These are phyloP conservation scores for Agonum fuliginosum DNA, from an alignment of 2,888 invertebrate species.

Conservation along the genomic window DNA sequence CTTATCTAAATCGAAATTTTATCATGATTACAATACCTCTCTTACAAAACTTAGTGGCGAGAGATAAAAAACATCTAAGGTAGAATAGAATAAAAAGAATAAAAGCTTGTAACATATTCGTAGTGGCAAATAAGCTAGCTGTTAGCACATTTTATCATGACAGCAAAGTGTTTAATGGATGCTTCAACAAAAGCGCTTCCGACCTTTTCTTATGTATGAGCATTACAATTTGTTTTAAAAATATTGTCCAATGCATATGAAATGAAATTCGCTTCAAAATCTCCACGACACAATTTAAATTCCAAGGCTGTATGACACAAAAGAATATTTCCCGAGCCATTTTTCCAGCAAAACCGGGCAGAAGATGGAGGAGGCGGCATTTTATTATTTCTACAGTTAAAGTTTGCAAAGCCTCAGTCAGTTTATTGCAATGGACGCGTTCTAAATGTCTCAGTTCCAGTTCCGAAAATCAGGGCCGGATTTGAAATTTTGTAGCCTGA, in stretches of 20 bases:
- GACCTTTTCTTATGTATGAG: constrained; percentile 38
- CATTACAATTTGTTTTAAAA: constrained; percentile 31
- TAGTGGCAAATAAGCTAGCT: background rate
- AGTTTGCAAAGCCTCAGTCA: constrained; percentile 42
- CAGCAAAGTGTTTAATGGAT: constrained; percentile 15
- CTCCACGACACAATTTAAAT: constrained; percentile 27
- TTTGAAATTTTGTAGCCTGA: too few species aligned
- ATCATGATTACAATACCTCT: too few species aligned
- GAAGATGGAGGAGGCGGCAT: constrained; percentile 4
- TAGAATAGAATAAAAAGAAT: background rate
- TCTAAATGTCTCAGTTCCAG: constrained; percentile 52
- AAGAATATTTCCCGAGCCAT: constrained; percentile 49
- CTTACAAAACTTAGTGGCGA: too few species aligned
- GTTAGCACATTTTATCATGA: constrained; percentile 13
- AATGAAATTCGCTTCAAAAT: constrained; percentile 39
- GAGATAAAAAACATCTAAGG: too few species aligned
- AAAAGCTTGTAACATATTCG: background rate
- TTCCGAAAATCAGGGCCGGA: too few species aligned
- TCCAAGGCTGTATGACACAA: constrained; percentile 42
- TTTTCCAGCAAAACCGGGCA: background rate
- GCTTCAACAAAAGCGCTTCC: constrained; percentile 24
- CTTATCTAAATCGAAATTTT: too few species aligned
- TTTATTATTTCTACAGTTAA: constrained; percentile 54
- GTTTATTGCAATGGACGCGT: constrained; percentile 49
- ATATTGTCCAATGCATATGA: constrained; percentile 51